These are phyloP conservation scores for Manduca sexta DNA, from an alignment of 1,140 invertebrate species.

Conservation along the genomic window DNA sequence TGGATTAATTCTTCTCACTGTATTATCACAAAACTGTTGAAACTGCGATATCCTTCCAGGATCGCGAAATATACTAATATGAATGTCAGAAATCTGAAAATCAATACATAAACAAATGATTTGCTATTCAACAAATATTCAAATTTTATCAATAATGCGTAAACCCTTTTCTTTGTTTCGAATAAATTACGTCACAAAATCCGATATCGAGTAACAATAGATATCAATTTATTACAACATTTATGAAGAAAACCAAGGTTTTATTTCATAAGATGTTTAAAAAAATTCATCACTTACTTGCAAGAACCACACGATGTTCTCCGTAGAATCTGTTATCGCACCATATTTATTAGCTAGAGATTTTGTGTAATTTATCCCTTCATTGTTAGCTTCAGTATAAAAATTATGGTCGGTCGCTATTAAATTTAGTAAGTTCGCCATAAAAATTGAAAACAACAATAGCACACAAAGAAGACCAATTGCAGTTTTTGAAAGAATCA, in stretches of 20 bases:
- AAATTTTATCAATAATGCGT: neutral
- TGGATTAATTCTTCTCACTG: constrained; percentile 84
- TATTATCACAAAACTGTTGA: constrained; percentile 85
- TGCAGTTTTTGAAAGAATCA: constrained; percentile 58
- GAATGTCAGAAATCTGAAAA: constrained; percentile 89
- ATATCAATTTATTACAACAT: no score
- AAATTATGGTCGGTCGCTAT: constrained; percentile 63
- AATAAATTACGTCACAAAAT: neutral
- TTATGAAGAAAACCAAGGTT: no score
- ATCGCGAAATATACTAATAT: constrained; percentile 91
- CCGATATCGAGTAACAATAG: no score
- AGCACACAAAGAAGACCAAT: constrained; percentile 49
- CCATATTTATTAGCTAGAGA: constrained; percentile 58
- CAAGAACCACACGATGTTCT: constrained; percentile 84
- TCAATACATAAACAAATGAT: neutral
- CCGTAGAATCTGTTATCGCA: constrained; percentile 67
- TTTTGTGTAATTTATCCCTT: constrained; percentile 42
- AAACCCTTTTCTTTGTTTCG: neutral
- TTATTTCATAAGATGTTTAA: no score
- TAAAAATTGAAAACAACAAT: constrained; percentile 57
- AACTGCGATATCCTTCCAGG: constrained; percentile 83
- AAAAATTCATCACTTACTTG: constrained; percentile 75
- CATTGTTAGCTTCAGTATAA: constrained; percentile 39
- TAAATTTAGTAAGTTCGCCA: constrained; percentile 61
- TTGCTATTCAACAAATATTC: neutral